Evolutionary conservation across 1,140 invertebrate species (phyloP).

Genomic region (Tribolium castaneum): DNA sequence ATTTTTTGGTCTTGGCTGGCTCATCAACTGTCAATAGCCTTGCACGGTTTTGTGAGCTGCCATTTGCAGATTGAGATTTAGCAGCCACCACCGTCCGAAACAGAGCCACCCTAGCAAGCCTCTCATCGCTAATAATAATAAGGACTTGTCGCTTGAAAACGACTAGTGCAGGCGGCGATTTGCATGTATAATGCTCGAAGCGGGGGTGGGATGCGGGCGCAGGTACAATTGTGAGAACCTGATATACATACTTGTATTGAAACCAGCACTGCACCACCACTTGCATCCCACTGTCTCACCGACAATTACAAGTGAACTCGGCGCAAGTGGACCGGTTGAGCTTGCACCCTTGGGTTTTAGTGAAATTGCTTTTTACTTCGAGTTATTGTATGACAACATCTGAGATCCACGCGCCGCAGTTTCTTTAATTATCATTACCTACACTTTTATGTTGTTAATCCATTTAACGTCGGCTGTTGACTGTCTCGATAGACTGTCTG

Average conservation of each 20-base stretch:
- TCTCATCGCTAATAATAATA: constrained; percentile 51
- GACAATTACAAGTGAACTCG: constrained; percentile 51
- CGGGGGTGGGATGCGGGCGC: background rate
- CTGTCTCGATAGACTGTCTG: constrained; percentile 35
- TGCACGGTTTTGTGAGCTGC: constrained; percentile 27
- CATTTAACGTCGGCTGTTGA: constrained; percentile 46
- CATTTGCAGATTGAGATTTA: constrained; percentile 51
- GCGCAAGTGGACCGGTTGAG: constrained; percentile 37
- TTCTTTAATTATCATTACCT: constrained; percentile 54
- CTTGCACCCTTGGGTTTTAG: constrained; percentile 54
- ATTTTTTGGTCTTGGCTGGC: background rate
- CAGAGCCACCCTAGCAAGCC: constrained; percentile 37
- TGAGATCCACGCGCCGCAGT: constrained; percentile 46
- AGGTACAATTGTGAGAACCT: constrained; percentile 30
- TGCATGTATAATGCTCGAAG: constrained; percentile 49
- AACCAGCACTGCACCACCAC: constrained; percentile 32
- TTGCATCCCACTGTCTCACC: constrained; percentile 41
- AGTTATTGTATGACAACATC: constrained; percentile 50
- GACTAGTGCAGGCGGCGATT: constrained; percentile 49
- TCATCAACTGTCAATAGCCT: constrained; percentile 26
- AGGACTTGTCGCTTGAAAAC: constrained; percentile 48
- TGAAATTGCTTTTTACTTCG: constrained; percentile 54
- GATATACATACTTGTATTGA: constrained; percentile 38
- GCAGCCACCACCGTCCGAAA: constrained; percentile 41
- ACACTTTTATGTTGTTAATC: constrained; percentile 53